These are phyloP conservation scores for Salminus brasiliensis DNA, from an alignment of 2,113 vertebrate species.

Conservation along the genomic window DNA sequence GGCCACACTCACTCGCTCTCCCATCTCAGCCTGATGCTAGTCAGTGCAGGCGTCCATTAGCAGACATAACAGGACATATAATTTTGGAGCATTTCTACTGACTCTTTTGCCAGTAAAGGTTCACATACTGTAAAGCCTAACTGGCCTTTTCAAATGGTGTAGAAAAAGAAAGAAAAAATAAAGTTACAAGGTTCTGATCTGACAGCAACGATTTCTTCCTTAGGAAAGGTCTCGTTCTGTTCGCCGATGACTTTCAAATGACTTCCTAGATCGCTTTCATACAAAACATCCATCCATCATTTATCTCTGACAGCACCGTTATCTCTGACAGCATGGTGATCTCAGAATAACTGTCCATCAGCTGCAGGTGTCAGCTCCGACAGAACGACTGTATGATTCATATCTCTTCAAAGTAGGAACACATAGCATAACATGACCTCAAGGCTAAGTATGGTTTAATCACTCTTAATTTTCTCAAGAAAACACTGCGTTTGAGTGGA, in stretches of 20 bases:
- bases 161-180: neutral
- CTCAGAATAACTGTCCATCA: neutral
- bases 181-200: neutral
- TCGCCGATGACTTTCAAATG: neutral
- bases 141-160: no score
- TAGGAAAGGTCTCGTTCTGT: conserved; percentile 11
- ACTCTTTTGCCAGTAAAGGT: no score
- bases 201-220: neutral
- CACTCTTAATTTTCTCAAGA: neutral
- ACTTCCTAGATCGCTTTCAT: neutral
- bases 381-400: conserved; percentile 1
- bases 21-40: no score
- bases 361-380: neutral
- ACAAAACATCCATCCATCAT: neutral
- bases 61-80: no score
- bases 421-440: neutral
- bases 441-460: neutral
- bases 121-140: no score
- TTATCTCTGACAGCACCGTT: neutral
- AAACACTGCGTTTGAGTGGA: neutral
- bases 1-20: no score
- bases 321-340: neutral
- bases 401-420: neutral
- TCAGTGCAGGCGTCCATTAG: no score
- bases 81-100: no score